Evolutionary conservation across 2,113 vertebrate species (phyloP).

Genomic region (Phalacrocorax carbo): DNA sequence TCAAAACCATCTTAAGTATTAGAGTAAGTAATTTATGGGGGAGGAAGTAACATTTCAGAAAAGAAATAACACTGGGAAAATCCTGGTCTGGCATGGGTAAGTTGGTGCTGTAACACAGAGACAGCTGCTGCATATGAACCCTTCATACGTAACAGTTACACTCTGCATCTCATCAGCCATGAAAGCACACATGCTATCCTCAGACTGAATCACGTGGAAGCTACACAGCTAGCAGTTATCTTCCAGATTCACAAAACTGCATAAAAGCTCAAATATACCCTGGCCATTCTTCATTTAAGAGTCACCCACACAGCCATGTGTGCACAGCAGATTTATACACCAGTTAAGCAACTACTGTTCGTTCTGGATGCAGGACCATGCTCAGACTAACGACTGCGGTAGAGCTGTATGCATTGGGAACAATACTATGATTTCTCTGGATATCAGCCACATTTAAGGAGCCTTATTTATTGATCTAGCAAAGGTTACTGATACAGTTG

Average conservation of each 20-base stretch:
- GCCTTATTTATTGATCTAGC: constrained; percentile 44
- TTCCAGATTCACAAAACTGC: not conserved
- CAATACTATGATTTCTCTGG: constrained; percentile 7
- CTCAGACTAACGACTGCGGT: not conserved
- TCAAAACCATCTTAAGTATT: constrained; percentile 11
- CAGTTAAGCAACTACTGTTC: not conserved
- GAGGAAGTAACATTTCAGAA: not conserved
- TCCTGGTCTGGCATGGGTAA: not conserved
- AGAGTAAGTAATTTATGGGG: not conserved
- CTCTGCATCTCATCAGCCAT: not conserved
- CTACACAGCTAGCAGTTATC: not conserved
- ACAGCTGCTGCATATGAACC: not conserved
- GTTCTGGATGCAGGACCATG: not conserved
- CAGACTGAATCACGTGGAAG: not conserved
- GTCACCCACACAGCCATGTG: not conserved
- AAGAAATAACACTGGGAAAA: not conserved
- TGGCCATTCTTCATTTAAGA: not conserved
- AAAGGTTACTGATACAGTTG: constrained; percentile 40
- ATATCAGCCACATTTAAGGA: constrained; percentile 25
- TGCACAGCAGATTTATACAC: not conserved
- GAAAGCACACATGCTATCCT: not conserved
- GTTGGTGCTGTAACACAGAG: not conserved
- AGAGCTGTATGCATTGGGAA: constrained; percentile 6
- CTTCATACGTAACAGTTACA: not conserved
- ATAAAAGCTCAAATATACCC: not conserved